phyloP scores from a whole-genome alignment of 2,888 invertebrate genomes.

The Drosophila aldrichi region DNA sequence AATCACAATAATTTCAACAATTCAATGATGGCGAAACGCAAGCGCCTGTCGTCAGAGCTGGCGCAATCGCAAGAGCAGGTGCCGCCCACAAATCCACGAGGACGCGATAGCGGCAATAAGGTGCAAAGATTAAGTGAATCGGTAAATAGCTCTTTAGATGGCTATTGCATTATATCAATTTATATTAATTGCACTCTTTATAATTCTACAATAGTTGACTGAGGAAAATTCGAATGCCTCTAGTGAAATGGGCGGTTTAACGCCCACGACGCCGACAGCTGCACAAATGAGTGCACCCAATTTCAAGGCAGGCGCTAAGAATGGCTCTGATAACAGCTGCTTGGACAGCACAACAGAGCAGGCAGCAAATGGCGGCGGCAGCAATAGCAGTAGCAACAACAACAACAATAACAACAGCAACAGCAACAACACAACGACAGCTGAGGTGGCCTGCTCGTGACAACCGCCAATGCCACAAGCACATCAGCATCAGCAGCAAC shows the following conservation, averaged over 20 bases:
- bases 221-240: constrained; percentile 85
- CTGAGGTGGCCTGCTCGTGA: constrained; percentile 85
- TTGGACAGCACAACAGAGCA: constrained; percentile 50
- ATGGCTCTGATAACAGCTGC: constrained; percentile 53
- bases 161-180: background rate
- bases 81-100: constrained; percentile 56
- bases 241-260: constrained; percentile 74
- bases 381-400: constrained; percentile 40
- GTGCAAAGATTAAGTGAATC: constrained; percentile 83
- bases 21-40: constrained; percentile 82
- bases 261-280: constrained; percentile 79
- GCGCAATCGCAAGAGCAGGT: constrained; percentile 70
- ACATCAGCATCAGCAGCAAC: constrained; percentile 48
- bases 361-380: constrained; percentile 47
- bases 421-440: constrained; percentile 66
- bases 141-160: constrained; percentile 62
- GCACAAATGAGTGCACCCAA: constrained; percentile 73
- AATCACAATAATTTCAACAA: constrained; percentile 84
- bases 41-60: constrained; percentile 84
- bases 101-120: constrained; percentile 63
- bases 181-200: background rate
- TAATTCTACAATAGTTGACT: constrained; percentile 48
- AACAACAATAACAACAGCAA: constrained; percentile 50
- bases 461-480: constrained; percentile 76
- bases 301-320: constrained; percentile 64